phyloP scores from a whole-genome alignment of 2,797 vertebrate genomes.

The Lophotriccus pileatus region DNA sequence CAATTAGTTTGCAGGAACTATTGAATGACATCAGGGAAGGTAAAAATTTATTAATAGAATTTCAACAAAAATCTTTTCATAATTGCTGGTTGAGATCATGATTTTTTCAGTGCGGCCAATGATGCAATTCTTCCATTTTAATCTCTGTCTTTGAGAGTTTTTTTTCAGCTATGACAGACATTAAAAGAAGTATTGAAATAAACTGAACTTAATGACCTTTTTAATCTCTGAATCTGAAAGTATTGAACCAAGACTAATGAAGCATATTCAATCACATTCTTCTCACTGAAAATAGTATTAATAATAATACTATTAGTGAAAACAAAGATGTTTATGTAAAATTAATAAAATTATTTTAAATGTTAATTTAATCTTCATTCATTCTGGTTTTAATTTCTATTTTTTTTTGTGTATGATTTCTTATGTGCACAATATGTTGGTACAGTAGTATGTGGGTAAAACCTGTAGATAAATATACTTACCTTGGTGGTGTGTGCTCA shows the following conservation, averaged over 20 bases:
- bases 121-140: background rate
- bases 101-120: background rate
- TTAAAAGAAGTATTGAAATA: background rate
- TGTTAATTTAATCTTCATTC: background rate
- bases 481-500: background rate
- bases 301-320: background rate
- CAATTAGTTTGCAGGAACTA: background rate
- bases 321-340: background rate
- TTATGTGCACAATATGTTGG: background rate
- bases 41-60: background rate
- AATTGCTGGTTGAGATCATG: background rate
- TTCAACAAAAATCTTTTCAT: background rate
- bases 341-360: background rate
- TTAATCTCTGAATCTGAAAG: background rate
- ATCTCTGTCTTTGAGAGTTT: background rate
- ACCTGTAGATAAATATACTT: background rate
- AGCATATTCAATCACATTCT: background rate
- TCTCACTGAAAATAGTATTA: background rate
- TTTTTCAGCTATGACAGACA: background rate
- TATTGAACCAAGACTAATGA: background rate
- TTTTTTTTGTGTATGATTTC: background rate
- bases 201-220: background rate
- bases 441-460: background rate
- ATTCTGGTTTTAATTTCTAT: background rate
- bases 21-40: background rate